Base-by-base conservation (phyloP, 2,113 vertebrate genomes). In the Hystrix cristata region DNA sequence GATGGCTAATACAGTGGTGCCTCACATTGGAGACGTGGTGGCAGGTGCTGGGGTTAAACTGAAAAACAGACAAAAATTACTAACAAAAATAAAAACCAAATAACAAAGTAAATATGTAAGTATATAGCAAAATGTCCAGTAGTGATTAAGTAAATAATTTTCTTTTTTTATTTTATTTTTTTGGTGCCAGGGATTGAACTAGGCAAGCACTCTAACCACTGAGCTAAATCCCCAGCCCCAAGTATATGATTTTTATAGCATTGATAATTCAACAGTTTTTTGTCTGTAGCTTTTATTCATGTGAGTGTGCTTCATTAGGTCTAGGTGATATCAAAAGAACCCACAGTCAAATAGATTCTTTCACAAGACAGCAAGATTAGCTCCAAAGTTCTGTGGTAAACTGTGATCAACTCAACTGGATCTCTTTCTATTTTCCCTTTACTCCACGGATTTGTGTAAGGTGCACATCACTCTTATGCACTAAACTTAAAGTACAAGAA, bases 21-120 rank as follows among this genome's bases (percentile, higher is more conserved):
- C 34, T 38, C 65, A 2, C 80, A 1, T 64, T 16, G 91, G n/a
- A 94, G 21, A 38, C 7, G 27, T 31, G 55, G 0, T 88, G 84
- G 7, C 7, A 87, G 87, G 14, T 82, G n/a, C 60, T 46, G 34
- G 51, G 6, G 72, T 92, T 76, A 81, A 95, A 53, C 21, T 57
- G 53, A 78, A 94, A 29, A 94, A 34, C 3, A 87, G 74, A 78
- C 60, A 87, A 90, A 80, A 95, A 84, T 74, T 93, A 25, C 53
- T 93, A 8, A 31, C 34, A 7, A 19, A 82, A 29, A 90, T 82
- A 91, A 25, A 84, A 25, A 76, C 34, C 14, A 93, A 19, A 29
- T 74, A 79, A 53, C 12, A 34, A 89, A 64, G 21, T 69, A 84
- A 95, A 71, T 16, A 53, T 87, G 10, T 48, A 38, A 34, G 11